Evolutionary conservation across 2,888 invertebrate genomes (phyloP), one percentile per base, ranked within the genome.

Genomic region (Trissoscelio sp.): DNA sequence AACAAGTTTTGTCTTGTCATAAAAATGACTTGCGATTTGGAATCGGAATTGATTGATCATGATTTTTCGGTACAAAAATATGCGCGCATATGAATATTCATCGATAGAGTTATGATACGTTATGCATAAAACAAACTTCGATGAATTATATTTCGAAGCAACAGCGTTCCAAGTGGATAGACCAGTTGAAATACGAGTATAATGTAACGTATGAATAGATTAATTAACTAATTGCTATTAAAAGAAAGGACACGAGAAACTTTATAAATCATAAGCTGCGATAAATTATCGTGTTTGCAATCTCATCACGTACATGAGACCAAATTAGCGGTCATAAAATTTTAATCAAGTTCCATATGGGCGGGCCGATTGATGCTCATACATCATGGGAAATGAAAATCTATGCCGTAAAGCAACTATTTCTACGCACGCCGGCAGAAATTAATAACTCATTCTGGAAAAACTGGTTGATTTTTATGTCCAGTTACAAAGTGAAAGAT

Each of bases 291-390:
- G 55, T 57, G 69, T 78, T 77, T 73, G 83, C 66, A 83, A 80
- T 83, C 83, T 70, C 81, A 82, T 87, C 85, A 86, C 85, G 87
- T 82, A 60, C 83, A 62, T 53, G 79, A 70, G 67, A 80, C 83
- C 83, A 83, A 88, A 88, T 89, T 88, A 89, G 82, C 62, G 74
- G 78, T 80, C 80, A 83, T 83, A 83, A 77, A 83, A 83, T 83
- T 83, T 83, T 83, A 83, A 83, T 83, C 80, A 83, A 83, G 77
- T 77, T 74, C 66, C 78, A 69, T 62, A 80, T 73, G 80, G 80
- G 82, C 82, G 82, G 82, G 69, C 57, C 75, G 62, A 79, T 82
- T 72, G 67, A 60, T 39, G 82, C 39, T 51, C 75, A 69, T 82
- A 74, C 34, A 79, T 82, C 82, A 79, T 72, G 46, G 42, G 62